Evolutionary conservation across 53 echinoderm and acorn worm genomes (phyloP), one percentile per base, ranked within the genome.

Genomic region (Holothuria leucospilota): DNA sequence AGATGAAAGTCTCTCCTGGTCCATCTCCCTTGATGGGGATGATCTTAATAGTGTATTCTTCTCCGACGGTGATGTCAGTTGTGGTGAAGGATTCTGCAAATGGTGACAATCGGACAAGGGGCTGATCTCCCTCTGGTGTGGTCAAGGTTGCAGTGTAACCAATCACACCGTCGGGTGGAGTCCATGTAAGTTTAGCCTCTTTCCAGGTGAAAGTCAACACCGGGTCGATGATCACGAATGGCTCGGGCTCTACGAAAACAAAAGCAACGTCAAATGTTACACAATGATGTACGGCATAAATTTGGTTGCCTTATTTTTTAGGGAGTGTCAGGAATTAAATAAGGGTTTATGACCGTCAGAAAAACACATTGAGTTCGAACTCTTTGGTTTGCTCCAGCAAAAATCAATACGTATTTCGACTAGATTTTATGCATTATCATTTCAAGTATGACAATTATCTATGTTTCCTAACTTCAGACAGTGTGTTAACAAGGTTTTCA

Each of bases 1-100:
- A 59, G 8, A 38, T 62, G 62, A 59, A 80, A 0, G 30, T 59
- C 2, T 59, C 61, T 13, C 80, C 80, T 8, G 59, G 80, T 60
- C 80, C 80, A 60, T 61, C 38, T 14, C 59, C 80, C 62, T 60
- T 80, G 61, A 80, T 20, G 20, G 80, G 80, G 5, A 39, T 80
- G 15, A 80, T 61, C 59, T 61, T 30, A 30, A 80, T 80, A 16
- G 29, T 28, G 34, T 59, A 60, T 16, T 30, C 38, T 38, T 59
- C 20, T 3, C 62, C 80, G 8, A 59, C 20, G 6, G 56, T 26
- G 34, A 80, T 80, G 6, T 59, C 60, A 20, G 80, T 80, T 7
- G 80, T 80, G 16, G 60, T 80, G 61, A 80, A 80, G 0, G 80
- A 60, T 15, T 59, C 61, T 15, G 30, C 80, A 1, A 61, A 24